Evolutionary conservation across 2,113 vertebrate genomes (phyloP).

Genomic region (Dissostichus mawsoni): DNA sequence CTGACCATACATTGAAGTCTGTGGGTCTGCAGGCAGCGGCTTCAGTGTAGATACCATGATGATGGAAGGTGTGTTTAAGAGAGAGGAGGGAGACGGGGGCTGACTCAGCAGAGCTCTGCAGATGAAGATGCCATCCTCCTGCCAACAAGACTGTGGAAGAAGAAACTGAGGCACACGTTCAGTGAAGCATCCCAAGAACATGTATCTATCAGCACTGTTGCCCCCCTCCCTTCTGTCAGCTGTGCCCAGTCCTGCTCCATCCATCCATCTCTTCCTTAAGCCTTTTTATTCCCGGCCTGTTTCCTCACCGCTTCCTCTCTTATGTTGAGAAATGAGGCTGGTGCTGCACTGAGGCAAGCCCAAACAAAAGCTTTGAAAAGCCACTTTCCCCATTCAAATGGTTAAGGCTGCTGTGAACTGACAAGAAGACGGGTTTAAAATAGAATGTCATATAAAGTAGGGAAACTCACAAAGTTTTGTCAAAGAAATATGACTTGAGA

Average conservation of each 20-base stretch:
- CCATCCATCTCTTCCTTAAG: constrained; percentile 37
- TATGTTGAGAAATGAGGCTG: constrained; percentile 28
- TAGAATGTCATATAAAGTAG: background rate
- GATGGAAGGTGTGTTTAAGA: constrained; percentile 19
- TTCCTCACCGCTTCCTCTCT: background rate
- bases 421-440: background rate
- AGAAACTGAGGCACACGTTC: constrained; percentile 11
- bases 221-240: constrained; percentile 15
- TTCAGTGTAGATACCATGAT: constrained; percentile 22
- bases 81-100: background rate
- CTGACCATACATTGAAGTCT: constrained; percentile 12
- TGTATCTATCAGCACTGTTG: constrained; percentile 47
- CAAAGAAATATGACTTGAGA: background rate
- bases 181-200: background rate
- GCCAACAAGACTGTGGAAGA: constrained; percentile 45
- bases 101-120: constrained; percentile 62
- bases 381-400: constrained; percentile 1
- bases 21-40: constrained; percentile 1
- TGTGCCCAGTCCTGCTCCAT: constrained; percentile 22
- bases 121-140: constrained; percentile 57
- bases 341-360: constrained; percentile 16
- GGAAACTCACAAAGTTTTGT: background rate
- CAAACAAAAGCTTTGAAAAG: constrained; percentile 31
- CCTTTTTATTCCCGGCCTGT: background rate
- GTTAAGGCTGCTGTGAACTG: background rate